Base-by-base conservation (phyloP, 2,797 vertebrate species). In the Oreochromis mossambicus region DNA sequence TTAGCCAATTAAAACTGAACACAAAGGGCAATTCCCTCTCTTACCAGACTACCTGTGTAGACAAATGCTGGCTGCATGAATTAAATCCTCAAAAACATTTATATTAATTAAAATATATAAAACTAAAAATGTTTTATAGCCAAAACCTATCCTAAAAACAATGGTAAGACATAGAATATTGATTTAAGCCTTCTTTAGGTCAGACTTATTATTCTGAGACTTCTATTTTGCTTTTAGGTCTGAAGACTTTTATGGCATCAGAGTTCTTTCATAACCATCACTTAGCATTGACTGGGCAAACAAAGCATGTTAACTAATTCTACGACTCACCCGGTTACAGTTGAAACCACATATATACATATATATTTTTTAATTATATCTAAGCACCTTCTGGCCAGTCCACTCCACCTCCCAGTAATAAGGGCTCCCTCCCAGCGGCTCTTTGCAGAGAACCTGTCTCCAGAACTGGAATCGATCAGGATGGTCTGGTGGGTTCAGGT, bases 371-470 rank as follows among this genome's bases (percentile, higher is more conserved):
- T 24, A 24, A 26, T 55, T 7, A 17, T 34, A 6, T 36, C 5
- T 14, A 51, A 79, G 17, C 78, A 96, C 95, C 94, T 96, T 96
- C 32, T 91, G 93, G 12, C 96, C 95, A 0, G 91, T 96, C 96
- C 97, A 97, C 89, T 97, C 95, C 88, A 96, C 91, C 90, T 97
- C 97, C 95, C 95, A 97, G 95, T 97, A 97, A 89, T 95, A 96
- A 2, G 96, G 96, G 70, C 96, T 95, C 29, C 95, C 96, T 14
- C 88, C 95, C 89, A 97, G 86, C 1, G 94, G 87, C 88, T 97
- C 95, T 34, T 61, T 92, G 86, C 97, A 96, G 66, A 97, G 91
- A 46, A 97, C 91, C 88, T 97, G 96, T 43, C 96, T 96, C 96
- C 96, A 97, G 92, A 89, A 96, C 3, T 82, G 21, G 85, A 97